A percentile compares a stretch with the other conserved stretches of the same genome.
phyloP scores from a whole-genome alignment of 2,888 invertebrate genomes.

The Limnephilus rhombicus region DNA sequence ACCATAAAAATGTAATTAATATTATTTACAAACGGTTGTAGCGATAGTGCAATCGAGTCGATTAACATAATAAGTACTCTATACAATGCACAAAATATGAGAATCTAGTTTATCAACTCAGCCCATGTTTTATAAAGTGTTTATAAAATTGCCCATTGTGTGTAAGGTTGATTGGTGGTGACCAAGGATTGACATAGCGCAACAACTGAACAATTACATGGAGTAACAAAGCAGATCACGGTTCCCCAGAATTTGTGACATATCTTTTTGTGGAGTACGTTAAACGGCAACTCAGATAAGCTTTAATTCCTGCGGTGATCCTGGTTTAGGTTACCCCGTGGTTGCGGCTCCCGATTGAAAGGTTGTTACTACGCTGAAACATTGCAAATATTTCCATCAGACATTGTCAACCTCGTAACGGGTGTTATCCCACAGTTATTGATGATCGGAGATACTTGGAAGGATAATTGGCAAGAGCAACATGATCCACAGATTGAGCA shows the following conservation, averaged over 20 bases:
- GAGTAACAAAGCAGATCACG: constrained; percentile 43
- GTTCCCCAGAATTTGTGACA: constrained; percentile 7
- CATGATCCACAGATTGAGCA: not conserved
- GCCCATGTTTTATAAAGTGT: not conserved
- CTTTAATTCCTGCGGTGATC: constrained; percentile 62
- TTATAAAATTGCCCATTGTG: not conserved
- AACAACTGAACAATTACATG: not conserved
- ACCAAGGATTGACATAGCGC: not conserved
- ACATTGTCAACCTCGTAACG: constrained; percentile 34
- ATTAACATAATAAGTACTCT: constrained; percentile 56
- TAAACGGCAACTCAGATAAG: constrained; percentile 48
- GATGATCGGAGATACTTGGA: not conserved
- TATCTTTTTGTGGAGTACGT: constrained; percentile 8
- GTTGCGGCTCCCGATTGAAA: constrained; percentile 42
- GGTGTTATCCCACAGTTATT: not conserved
- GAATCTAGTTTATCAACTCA: not conserved
- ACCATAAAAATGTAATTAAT: constrained; percentile 62
- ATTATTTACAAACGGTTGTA: constrained; percentile 64
- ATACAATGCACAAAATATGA: constrained; percentile 54
- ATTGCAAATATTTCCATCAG: constrained; percentile 61
- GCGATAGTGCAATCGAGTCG: constrained; percentile 56
- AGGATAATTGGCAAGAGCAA: constrained; percentile 6
- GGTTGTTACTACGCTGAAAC: constrained; percentile 64
- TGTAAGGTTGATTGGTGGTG: not conserved
- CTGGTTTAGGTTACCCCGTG: constrained; percentile 51